Percentiles rank a stretch among this genome's conserved stretches.
phyloP scores from a whole-genome alignment of 2,888 invertebrate species.

The Chalcis sispes region DNA sequence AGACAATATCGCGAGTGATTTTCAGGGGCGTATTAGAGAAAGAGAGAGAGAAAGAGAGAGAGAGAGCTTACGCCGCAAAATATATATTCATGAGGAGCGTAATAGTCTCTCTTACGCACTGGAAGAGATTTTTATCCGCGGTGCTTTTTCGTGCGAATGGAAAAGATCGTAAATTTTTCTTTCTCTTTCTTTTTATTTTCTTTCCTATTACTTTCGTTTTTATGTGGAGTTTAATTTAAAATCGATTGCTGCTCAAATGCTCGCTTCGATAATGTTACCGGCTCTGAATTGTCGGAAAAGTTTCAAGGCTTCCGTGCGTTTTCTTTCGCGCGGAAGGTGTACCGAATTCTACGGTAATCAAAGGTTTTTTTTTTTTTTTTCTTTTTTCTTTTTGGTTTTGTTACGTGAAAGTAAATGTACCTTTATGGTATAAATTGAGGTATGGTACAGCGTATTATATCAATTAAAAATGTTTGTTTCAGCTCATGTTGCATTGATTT shows the following conservation, averaged over 20 bases:
- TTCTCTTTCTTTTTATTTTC: conserved; percentile 1
- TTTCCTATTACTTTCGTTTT: not conserved
- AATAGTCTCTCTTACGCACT: conserved; percentile 36
- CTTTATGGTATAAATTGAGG: no score
- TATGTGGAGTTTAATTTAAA: conserved; percentile 20
- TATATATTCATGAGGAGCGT: conserved; percentile 44
- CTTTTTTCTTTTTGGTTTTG: no score
- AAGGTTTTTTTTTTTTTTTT: conserved; percentile 2
- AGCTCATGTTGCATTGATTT: no score
- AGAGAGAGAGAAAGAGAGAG: no score
- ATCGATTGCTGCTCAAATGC: conserved; percentile 46
- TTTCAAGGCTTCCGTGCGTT: conserved; percentile 16
- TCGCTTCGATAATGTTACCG: not conserved
- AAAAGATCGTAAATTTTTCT: conserved; percentile 38
- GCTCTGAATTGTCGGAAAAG: not conserved
- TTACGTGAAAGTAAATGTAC: no score
- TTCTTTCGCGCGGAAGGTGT: not conserved
- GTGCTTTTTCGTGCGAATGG: no score
- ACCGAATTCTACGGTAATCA: not conserved
- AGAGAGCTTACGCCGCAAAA: conserved; percentile 7
- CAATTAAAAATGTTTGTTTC: no score
- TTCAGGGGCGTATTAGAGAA: not conserved
- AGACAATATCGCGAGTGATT: conserved; percentile 15
- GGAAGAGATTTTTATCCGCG: conserved; percentile 47
- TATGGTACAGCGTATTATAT: no score